These are phyloP conservation scores for Mnemiopsis leidyi DNA, from an alignment of 37 sponge, comb jelly and placozoan species.

Conservation along the genomic window DNA sequence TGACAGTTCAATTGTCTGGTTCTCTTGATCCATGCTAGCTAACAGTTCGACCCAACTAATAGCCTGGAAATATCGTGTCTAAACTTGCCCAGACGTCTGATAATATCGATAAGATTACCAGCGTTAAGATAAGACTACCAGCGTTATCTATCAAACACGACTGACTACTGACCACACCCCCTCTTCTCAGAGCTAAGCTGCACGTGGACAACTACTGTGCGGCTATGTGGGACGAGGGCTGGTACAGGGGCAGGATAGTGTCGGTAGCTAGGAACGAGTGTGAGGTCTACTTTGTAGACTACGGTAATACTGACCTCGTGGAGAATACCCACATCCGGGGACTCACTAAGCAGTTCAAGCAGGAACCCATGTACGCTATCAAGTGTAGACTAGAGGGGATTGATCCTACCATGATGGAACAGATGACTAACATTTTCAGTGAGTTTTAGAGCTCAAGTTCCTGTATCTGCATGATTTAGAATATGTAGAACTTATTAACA, in stretches of 20 bases:
- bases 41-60: too few relatives aligned
- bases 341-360: constrained; percentile 16
- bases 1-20: too few relatives aligned
- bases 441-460: background rate
- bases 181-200: background rate
- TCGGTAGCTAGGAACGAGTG: background rate
- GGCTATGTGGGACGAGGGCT: constrained; percentile 1
- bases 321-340: background rate
- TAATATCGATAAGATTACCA: too few relatives aligned
- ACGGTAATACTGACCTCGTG: constrained; percentile 17
- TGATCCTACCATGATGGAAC: background rate
- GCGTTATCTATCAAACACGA: too few relatives aligned
- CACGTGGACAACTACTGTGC: background rate
- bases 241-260: constrained; percentile 3
- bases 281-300: constrained; percentile 11
- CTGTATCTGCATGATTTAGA: too few relatives aligned
- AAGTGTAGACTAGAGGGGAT: constrained; percentile 3
- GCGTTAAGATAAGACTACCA: too few relatives aligned
- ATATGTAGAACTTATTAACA: too few relatives aligned
- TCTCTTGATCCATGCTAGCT: too few relatives aligned
- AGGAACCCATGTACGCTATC: constrained; percentile 34
- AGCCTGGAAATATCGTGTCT: too few relatives aligned
- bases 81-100: too few relatives aligned
- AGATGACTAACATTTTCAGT: constrained; percentile 14
- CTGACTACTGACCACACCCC: background rate